These are phyloP conservation scores for Eugnorisma glareosa DNA, from an alignment of 2,888 invertebrate species.

Conservation along the genomic window DNA sequence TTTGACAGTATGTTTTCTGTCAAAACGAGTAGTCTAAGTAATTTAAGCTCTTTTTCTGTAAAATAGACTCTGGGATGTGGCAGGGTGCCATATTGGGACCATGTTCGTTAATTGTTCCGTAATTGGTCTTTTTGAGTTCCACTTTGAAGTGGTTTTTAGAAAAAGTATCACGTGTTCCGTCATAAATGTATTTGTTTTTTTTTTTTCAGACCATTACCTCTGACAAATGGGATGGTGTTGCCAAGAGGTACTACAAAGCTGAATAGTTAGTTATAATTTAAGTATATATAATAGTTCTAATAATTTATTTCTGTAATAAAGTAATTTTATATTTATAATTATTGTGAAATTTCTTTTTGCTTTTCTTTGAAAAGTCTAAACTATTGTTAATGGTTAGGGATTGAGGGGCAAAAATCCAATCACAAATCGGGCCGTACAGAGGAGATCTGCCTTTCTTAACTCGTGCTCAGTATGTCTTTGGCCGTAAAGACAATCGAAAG, in stretches of 20 bases:
- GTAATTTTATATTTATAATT: not conserved
- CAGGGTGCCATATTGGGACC: slow-evolving; percentile 5
- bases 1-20: not conserved
- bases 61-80: not conserved
- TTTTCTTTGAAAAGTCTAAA: not conserved
- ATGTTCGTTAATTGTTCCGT: not conserved
- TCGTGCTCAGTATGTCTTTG: not conserved
- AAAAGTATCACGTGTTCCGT: not conserved
- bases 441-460: not conserved
- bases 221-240: slow-evolving; percentile 69
- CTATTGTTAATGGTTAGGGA: not conserved
- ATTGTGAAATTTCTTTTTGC: not conserved
- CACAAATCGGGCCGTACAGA: not conserved
- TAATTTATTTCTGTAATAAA: not conserved
- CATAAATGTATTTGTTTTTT: slow-evolving; percentile 19
- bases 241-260: slow-evolving; percentile 70
- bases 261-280: slow-evolving; percentile 51
- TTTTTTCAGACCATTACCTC: slow-evolving; percentile 70
- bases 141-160: not conserved
- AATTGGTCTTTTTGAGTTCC: not conserved
- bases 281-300: slow-evolving; percentile 1
- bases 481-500: not conserved
- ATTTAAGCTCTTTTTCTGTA: not conserved
- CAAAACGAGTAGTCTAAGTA: not conserved
- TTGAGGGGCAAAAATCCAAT: not conserved